Conservation (phyloP, 2,113 vertebrate genomes). For the Odocoileus virginianus region DNA sequence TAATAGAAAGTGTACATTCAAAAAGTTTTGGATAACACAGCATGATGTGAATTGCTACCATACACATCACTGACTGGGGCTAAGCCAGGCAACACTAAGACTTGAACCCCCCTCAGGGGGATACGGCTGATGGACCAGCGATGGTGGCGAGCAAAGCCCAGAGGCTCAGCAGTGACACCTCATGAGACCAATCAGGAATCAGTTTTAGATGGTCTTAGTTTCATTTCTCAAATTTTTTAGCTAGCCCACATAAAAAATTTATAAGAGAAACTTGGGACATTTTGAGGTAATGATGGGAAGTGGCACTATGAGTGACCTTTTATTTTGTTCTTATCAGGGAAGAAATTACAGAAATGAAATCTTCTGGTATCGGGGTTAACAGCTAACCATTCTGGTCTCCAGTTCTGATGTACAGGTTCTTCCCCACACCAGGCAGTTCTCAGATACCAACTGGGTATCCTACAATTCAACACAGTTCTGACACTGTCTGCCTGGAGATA, state of each 20-base stretch:
- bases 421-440: neutral
- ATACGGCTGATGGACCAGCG: neutral
- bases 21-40: constrained; percentile 5
- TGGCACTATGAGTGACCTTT: neutral
- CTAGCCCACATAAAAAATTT: neutral
- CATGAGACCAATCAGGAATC: neutral
- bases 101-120: neutral
- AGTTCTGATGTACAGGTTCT: neutral
- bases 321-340: neutral
- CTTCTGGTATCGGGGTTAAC: neutral
- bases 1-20: neutral
- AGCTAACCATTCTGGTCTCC: neutral
- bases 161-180: neutral
- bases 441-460: neutral
- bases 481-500: neutral
- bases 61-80: neutral
- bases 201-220: neutral
- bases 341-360: constrained; percentile 25
- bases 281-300: neutral
- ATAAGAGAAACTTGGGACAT: neutral
- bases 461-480: neutral
- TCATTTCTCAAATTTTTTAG: constrained; percentile 16
- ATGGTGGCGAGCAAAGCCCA: neutral
- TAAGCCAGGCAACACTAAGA: neutral
- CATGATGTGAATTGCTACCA: neutral